Evolutionary conservation across 2,888 invertebrate species (phyloP), one percentile per base, ranked within the genome.

Genomic region (Lepidonotus clava): DNA sequence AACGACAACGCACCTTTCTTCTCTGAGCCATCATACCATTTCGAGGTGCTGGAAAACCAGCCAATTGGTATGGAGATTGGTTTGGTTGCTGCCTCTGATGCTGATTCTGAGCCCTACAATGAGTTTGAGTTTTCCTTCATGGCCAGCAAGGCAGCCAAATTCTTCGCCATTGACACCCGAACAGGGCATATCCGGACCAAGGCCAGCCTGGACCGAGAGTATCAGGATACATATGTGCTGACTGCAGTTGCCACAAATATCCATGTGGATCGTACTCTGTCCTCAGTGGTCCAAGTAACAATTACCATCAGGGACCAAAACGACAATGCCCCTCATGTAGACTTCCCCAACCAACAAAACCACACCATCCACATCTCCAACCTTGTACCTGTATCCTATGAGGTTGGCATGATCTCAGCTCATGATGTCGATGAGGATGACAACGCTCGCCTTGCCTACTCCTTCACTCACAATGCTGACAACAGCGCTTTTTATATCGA

Each of bases 121-220:
- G 24, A 86, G 46, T 77, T 80, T 61, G 86, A 80, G 86, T 86
- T 77, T 28, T 76, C 77, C n/a, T 34, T 85, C 5, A 1, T 32
- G n/a, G 21, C 21, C 14, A 34, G 11, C 8, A 36, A 41, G 2
- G 51, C 85, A 14, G 38, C 85, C 24, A 97, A 96, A 0, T 97
- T 97, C 92, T 98, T 98, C 93, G 95, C 96, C 89, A 96, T 98
- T 6, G 97, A 98, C 93, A 96, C 97, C 0, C 97, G 97, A 90
- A 97, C 98, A 0, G 98, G 98, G 0, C 97, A 96, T 85, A 97
- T 98, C 87, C 96, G 95, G 34, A 97, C 97, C 0, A 96, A 96
- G 24, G 96, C 96, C 84, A 96, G 96, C 91, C 96, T 98, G 86
- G 98, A 98, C 93, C 96, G 98, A 85, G 98, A 98, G 95, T 95